Percentiles rank a stretch among this genome's conserved stretches.
phyloP scores from a whole-genome alignment of 2,113 vertebrate genomes.

The Mohoua ochrocephala region DNA sequence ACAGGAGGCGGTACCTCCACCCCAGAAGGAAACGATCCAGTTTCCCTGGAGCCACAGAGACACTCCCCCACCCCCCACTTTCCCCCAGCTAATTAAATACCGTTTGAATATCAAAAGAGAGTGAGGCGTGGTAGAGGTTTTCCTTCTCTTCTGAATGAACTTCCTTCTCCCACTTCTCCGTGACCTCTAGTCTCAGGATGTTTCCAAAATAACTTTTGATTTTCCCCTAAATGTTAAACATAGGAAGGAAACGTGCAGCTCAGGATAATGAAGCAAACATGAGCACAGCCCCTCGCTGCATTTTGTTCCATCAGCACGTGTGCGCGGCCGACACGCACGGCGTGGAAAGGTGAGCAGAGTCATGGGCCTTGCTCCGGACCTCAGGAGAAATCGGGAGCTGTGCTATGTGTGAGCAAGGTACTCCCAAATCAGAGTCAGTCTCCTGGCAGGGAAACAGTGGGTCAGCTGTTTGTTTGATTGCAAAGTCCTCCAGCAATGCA shows the following conservation, averaged over 20 bases:
- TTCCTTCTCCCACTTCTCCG: slow-evolving; percentile 43
- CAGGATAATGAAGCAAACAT: not conserved
- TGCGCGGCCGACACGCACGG: fast-evolving
- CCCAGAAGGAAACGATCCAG: slow-evolving; percentile 11
- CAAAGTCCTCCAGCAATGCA: not conserved
- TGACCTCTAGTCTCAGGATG: slow-evolving; percentile 64
- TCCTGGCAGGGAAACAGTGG: not conserved
- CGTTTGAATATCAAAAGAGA: slow-evolving; percentile 71
- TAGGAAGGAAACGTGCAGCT: not conserved
- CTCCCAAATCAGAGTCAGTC: not conserved
- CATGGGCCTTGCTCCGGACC: not conserved
- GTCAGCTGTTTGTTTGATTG: not conserved
- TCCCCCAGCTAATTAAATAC: slow-evolving; percentile 49
- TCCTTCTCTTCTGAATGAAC: slow-evolving; percentile 39
- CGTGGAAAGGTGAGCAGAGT: not conserved
- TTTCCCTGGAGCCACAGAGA: not conserved
- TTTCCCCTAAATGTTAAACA: slow-evolving; percentile 51
- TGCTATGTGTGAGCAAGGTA: not conserved
- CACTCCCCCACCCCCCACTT: not conserved
- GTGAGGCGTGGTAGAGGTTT: slow-evolving; percentile 36
- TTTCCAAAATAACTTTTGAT: slow-evolving; percentile 60
- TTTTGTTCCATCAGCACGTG: not conserved
- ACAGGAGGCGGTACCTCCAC: slow-evolving; percentile 10
- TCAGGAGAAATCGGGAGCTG: not conserved
- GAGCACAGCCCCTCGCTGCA: fast-evolving